Percentiles rank a stretch among this genome's conserved stretches.
phyloP scores from a whole-genome alignment of 2,888 invertebrate species.

The Hoplodrina blanda region DNA sequence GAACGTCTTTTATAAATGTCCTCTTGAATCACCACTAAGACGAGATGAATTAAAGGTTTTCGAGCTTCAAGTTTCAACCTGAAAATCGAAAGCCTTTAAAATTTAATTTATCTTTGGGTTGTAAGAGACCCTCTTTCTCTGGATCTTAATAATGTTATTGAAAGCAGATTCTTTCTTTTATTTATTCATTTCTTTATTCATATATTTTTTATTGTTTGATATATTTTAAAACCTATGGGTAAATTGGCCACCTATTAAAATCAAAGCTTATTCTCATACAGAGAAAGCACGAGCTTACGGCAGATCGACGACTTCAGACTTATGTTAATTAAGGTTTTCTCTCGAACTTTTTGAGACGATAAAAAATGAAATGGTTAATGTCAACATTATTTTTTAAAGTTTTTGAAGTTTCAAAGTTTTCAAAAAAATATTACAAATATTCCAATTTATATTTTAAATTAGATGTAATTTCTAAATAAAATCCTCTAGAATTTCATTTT shows the following conservation, averaged over 20 bases:
- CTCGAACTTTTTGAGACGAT: not conserved
- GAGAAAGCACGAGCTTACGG: no score
- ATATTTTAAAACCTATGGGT: no score
- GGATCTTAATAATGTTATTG: conserved; percentile 14
- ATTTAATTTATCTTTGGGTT: conserved; percentile 24
- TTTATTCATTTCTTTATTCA: no score
- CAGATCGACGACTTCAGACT: no score
- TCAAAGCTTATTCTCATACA: no score
- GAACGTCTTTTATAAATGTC: conserved; percentile 34
- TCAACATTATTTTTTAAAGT: no score
- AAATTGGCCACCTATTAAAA: no score
- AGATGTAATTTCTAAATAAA: conserved; percentile 1
- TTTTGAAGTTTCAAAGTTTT: not conserved
- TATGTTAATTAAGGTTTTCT: not conserved
- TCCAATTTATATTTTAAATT: conserved; percentile 25
- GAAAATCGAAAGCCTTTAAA: conserved; percentile 20
- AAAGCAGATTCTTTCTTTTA: not conserved
- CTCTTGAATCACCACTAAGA: conserved; percentile 15
- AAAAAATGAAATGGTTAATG: no score
- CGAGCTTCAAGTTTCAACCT: not conserved
- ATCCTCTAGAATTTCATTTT: no score
- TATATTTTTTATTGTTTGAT: no score
- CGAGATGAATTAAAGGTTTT: not conserved
- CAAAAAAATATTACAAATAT: not conserved
- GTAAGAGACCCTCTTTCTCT: conserved; percentile 7